Base-by-base conservation (phyloP, 2,113 vertebrate species). In the Oncorhynchus tshawytscha region DNA sequence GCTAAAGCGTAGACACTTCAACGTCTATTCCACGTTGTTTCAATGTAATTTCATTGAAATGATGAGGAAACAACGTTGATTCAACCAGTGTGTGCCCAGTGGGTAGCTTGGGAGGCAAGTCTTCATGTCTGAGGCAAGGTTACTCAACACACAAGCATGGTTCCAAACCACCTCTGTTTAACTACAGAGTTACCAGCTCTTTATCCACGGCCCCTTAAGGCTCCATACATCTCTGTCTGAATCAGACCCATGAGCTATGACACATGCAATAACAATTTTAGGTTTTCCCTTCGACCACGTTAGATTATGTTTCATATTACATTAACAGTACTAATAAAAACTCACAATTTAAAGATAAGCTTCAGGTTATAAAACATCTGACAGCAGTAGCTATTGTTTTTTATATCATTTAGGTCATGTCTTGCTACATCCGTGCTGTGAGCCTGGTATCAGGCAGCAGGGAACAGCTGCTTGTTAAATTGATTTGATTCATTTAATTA, bases 401-500 rank as follows among this genome's bases (percentile, higher is more conserved):
- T 64, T 62, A 24, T 54, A 54, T 34, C 6, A 8, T 34, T 34
- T 29, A 70, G 74, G 51, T 12, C 15, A 60, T 70, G 71, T n/a
- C 29, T 29, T 20, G 54, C 6, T 20, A 57, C 54, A 18, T 15
- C 54, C 18, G 18, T 57, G 62, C 67, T 29, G 11, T 18, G 71
- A 16, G 59, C 20, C 48, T 57, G 54, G 13, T 57, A 57, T 57
- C 18, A 57, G 18, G 54, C 54, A 57, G 16, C 54, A 57, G 54
- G 54, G 54, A 20, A 57, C 4, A 57, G 54, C 54, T 57, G 54
- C 54, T 57, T 57, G 18, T 57, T 57, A 57, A 57, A 57, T 20
- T 57, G 54, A 57, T 57, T 57, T 15, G 54, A 57, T 57, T 57
- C 6, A 20, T 57, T 57, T 78, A 71, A 78, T 77, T 83, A 66